phyloP scores from a whole-genome alignment of 2,888 invertebrate genomes.

The Scotopteryx bipunctaria region DNA sequence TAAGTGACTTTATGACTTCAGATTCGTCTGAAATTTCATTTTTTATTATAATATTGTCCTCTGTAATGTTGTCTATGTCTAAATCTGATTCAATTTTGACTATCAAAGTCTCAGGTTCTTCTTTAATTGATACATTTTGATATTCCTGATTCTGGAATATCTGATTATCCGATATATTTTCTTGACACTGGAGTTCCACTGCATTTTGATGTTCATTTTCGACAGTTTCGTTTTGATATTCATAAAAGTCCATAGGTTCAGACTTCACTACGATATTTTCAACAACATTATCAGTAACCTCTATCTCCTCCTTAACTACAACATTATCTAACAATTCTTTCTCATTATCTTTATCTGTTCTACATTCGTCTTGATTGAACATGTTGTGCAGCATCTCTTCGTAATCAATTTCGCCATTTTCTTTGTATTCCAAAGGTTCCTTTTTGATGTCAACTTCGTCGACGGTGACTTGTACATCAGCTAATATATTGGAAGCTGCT shows the following conservation, averaged over 20 bases:
- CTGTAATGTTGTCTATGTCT: neutral
- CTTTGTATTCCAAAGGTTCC: conserved; percentile 5
- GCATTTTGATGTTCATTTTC: neutral
- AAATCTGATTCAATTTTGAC: conserved; percentile 10
- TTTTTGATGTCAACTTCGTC: conserved; percentile 17
- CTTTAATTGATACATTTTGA: neutral
- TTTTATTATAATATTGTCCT: conserved; percentile 10
- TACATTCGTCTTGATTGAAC: conserved; percentile 22
- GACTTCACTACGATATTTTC: conserved; percentile 11
- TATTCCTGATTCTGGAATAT: neutral
- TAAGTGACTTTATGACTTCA: too few species aligned
- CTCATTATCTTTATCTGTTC: neutral
- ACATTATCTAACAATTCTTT: neutral
- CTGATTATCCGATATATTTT: neutral
- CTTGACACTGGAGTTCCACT: neutral
- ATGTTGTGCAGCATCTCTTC: conserved; percentile 23
- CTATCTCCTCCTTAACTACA: conserved; percentile 24
- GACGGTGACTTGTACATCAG: conserved; percentile 3
- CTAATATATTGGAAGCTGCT: too few species aligned
- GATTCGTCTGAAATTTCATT: conserved; percentile 3
- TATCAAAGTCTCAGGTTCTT: neutral
- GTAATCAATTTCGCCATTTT: conserved; percentile 17
- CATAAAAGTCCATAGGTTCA: conserved; percentile 13
- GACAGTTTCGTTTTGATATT: neutral
- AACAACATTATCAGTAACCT: conserved; percentile 29